Evolutionary conservation across 2,888 invertebrate genomes (phyloP).

Genomic region (Boloria euphrosyne): DNA sequence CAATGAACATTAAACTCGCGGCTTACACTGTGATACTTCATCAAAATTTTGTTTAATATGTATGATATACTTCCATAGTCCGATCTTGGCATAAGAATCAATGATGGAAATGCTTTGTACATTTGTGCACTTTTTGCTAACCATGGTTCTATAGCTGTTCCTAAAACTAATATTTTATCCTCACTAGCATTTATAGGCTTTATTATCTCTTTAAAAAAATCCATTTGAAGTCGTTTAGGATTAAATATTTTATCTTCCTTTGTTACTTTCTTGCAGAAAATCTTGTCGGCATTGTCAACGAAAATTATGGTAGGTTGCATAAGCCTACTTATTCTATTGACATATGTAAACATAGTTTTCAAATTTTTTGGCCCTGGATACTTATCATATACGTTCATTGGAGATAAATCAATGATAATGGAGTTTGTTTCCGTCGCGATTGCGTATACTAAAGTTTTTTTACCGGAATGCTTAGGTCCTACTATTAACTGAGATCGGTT

Average conservation of each 20-base stretch:
- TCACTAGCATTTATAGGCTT: slow-evolving; percentile 83
- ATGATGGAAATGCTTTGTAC: slow-evolving; percentile 82
- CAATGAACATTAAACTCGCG: slow-evolving; percentile 83
- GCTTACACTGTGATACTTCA: slow-evolving; percentile 82
- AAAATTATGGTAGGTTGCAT: slow-evolving; percentile 89
- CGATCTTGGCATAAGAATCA: slow-evolving; percentile 78
- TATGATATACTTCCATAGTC: slow-evolving; percentile 84
- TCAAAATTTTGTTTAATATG: slow-evolving; percentile 79
- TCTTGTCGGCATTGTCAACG: slow-evolving; percentile 85
- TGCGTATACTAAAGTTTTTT: slow-evolving; percentile 87
- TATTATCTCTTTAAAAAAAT: slow-evolving; percentile 86
- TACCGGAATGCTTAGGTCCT: slow-evolving; percentile 87
- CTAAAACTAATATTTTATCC: slow-evolving; percentile 87
- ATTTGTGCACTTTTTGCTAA: slow-evolving; percentile 71
- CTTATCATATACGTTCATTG: slow-evolving; percentile 85
- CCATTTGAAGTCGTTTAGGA: slow-evolving; percentile 86
- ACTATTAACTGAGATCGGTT: slow-evolving; percentile 85
- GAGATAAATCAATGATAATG: slow-evolving; percentile 89
- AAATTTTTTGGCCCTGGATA: slow-evolving; percentile 86
- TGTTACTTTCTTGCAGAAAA: slow-evolving; percentile 86
- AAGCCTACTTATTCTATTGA: slow-evolving; percentile 85
- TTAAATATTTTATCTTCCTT: slow-evolving; percentile 83
- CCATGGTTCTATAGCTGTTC: slow-evolving; percentile 87
- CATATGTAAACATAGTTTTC: slow-evolving; percentile 84
- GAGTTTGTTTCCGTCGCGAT: slow-evolving; percentile 89